A percentile compares a stretch with the other conserved stretches of the same genome.
Conservation (phyloP, 2,797 vertebrate genomes). For the Syndactyla subalaris region DNA sequence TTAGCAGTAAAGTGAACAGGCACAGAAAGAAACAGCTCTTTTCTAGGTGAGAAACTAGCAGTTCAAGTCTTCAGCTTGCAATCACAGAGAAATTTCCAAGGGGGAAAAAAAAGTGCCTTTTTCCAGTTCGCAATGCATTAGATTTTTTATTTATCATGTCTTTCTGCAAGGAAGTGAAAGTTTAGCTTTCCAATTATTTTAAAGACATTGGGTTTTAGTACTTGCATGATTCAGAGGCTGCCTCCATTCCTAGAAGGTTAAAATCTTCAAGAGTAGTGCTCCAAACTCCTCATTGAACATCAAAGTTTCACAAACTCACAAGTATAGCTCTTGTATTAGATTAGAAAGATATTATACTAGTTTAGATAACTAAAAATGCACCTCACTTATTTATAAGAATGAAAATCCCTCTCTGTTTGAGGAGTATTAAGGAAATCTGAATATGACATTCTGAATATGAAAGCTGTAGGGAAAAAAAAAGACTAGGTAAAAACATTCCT, state of each 20-base stretch:
- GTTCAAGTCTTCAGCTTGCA: background rate
- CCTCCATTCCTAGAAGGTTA: background rate
- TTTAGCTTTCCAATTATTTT: background rate
- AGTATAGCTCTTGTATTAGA: background rate
- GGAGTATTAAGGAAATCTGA: background rate
- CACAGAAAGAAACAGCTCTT: background rate
- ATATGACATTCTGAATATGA: background rate
- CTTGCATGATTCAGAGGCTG: background rate
- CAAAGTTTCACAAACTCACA: background rate
- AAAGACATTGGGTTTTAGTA: background rate
- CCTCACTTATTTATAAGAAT: background rate
- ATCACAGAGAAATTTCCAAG: background rate
- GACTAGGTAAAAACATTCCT: background rate
- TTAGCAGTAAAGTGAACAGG: background rate
- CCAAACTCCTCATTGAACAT: background rate
- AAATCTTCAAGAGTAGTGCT: background rate
- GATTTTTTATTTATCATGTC: background rate
- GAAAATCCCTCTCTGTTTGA: background rate
- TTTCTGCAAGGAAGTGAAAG: background rate
- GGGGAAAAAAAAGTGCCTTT: background rate
- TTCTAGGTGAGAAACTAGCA: background rate
- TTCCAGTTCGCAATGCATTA: background rate
- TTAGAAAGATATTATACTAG: background rate
- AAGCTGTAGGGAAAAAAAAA: background rate
- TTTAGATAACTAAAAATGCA: background rate